Conservation (phyloP, 2,797 vertebrate species). For the Myripristis murdjan region DNA sequence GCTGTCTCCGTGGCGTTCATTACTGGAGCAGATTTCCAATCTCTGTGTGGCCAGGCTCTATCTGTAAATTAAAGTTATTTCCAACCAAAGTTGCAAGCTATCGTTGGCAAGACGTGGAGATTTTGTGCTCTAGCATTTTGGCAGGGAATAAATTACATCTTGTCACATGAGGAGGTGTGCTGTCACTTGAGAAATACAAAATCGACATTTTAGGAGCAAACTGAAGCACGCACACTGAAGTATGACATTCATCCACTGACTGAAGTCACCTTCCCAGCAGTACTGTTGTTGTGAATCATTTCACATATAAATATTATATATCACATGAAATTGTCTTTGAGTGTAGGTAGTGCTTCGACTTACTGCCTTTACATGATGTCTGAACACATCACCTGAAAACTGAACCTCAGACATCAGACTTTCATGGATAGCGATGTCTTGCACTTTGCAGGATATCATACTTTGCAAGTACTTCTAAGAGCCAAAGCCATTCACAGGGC, state of each 20-base stretch:
- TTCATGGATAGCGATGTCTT: background rate
- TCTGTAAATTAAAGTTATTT: conserved; percentile 1
- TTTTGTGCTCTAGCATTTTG: conserved; percentile 45
- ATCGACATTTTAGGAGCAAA: conserved; percentile 12
- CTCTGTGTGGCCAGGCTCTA: background rate
- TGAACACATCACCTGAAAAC: too few relatives aligned
- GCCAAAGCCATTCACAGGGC: background rate
- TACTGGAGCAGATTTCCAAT: background rate
- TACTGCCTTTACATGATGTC: too few relatives aligned
- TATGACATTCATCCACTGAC: background rate
- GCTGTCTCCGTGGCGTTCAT: background rate
- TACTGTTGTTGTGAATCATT: background rate
- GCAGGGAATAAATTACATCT: conserved; percentile 54
- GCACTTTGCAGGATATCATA: too few relatives aligned
- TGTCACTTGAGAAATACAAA: conserved; percentile 25
- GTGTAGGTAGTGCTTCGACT: too few relatives aligned
- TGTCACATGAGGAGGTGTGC: conserved; percentile 46
- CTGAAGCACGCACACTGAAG: conserved; percentile 7
- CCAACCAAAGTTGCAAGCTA: background rate
- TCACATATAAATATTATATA: background rate
- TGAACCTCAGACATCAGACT: too few relatives aligned
- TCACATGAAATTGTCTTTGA: background rate
- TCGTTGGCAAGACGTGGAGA: conserved; percentile 32
- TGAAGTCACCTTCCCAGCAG: background rate
- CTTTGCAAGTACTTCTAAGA: background rate